Evolutionary conservation across 2,797 vertebrate genomes (phyloP).

Genomic region (Pygocentrus nattereri): DNA sequence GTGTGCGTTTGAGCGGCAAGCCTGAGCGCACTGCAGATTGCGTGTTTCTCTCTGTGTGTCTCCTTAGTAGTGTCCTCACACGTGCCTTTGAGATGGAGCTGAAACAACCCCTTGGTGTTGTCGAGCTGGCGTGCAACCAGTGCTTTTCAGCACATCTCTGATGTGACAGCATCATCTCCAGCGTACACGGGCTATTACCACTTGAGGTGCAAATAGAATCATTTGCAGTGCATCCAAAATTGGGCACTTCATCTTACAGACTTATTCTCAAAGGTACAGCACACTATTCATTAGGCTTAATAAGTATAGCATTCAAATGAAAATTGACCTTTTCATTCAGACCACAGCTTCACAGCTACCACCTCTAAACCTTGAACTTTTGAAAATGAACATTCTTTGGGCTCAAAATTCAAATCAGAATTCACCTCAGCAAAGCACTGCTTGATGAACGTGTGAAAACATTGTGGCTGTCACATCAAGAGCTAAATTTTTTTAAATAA

Average conservation of each 20-base stretch:
- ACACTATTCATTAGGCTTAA: not conserved
- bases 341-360: not conserved
- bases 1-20: constrained; percentile 14
- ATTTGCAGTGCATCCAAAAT: constrained; percentile 39
- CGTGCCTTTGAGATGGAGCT: constrained; percentile 20
- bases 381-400: not conserved
- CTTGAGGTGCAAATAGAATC: constrained; percentile 43
- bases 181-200: constrained; percentile 29
- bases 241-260: constrained; percentile 13
- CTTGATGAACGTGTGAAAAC: too few relatives aligned
- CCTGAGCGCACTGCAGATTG: not conserved
- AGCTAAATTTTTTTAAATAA: too few relatives aligned
- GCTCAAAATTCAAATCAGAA: not conserved
- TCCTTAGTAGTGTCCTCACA: constrained; percentile 52
- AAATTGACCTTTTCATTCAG: not conserved
- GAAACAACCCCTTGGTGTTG: constrained; percentile 9
- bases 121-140: constrained; percentile 22
- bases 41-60: not conserved
- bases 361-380: not conserved
- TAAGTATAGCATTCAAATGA: not conserved
- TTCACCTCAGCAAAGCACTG: too few relatives aligned
- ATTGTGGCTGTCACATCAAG: too few relatives aligned
- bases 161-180: constrained; percentile 44
- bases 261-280: not conserved
- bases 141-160: constrained; percentile 36